Conservation (phyloP, 1,140 invertebrate genomes). For the Nylanderia fulva region DNA sequence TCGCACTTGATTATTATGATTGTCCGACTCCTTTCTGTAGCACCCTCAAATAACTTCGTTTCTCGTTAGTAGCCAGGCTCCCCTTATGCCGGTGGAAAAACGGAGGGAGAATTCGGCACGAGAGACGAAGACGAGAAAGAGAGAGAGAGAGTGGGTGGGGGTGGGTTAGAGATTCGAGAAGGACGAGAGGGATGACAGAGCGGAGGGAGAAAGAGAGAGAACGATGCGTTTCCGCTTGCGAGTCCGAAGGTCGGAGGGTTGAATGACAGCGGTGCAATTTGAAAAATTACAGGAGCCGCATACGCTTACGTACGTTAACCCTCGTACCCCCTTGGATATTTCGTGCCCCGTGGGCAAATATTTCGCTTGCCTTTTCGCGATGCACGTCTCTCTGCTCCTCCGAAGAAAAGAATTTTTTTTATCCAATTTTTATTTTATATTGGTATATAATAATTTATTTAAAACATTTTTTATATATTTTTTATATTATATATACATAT, state of each 20-base stretch:
- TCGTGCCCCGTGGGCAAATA: conserved; percentile 37
- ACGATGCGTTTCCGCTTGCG: conserved; percentile 75
- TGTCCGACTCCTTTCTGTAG: conserved; percentile 82
- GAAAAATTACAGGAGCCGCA: conserved; percentile 82
- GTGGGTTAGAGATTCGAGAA: conserved; percentile 20
- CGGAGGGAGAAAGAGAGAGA: conserved; percentile 29
- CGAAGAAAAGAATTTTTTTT: not conserved
- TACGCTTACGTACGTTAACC: conserved; percentile 66
- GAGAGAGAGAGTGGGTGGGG: conserved; percentile 10
- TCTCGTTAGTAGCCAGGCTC: conserved; percentile 82
- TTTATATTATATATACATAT: too few relatives aligned
- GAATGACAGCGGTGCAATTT: conserved; percentile 83
- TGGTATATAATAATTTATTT: too few relatives aligned
- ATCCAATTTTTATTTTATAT: too few relatives aligned
- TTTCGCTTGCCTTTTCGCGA: conserved; percentile 26
- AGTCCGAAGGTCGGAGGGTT: conserved; percentile 74
- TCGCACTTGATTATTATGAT: conserved; percentile 85
- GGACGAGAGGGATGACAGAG: conserved; percentile 28
- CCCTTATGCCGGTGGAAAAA: conserved; percentile 66
- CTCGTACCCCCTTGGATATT: conserved; percentile 67
- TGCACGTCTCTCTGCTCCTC: not conserved
- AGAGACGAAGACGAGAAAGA: conserved; percentile 30
- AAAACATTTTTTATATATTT: too few relatives aligned
- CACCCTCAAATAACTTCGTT: conserved; percentile 84
- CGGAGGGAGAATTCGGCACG: conserved; percentile 59